Percentiles rank a stretch among this genome's conserved stretches.
Evolutionary conservation across 2,888 invertebrate species (phyloP).

Genomic region (Bombyx huttoni): DNA sequence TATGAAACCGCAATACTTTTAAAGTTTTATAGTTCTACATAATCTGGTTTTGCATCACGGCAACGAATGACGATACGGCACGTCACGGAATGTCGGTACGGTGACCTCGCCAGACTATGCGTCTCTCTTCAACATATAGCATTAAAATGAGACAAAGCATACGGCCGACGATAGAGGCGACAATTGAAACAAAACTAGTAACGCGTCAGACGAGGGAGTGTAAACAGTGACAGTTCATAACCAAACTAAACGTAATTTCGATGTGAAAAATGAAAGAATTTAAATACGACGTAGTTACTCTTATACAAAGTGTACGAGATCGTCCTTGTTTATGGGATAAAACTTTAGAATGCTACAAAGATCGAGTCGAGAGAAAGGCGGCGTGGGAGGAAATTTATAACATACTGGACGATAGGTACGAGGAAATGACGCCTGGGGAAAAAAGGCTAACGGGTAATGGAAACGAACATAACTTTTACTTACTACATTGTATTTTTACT

Average conservation of each 20-base stretch:
- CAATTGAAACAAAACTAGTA: slow-evolving; percentile 30
- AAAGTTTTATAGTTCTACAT: slow-evolving; percentile 13
- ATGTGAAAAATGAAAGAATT: slow-evolving; percentile 37
- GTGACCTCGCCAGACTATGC: slow-evolving; percentile 29
- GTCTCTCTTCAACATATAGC: slow-evolving; percentile 17
- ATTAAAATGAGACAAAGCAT: slow-evolving; percentile 19
- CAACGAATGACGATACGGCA: slow-evolving; percentile 13
- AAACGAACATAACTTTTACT: slow-evolving; percentile 9
- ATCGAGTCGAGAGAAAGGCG: slow-evolving; percentile 39
- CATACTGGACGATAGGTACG: slow-evolving; percentile 38
- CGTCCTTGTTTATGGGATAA: slow-evolving; percentile 58
- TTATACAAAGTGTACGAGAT: slow-evolving; percentile 35
- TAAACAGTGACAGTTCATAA: slow-evolving; percentile 22
- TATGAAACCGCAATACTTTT: neutral
- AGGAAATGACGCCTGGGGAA: slow-evolving; percentile 38
- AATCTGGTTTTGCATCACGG: slow-evolving; percentile 11
- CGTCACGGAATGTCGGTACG: slow-evolving; percentile 35
- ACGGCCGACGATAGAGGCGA: slow-evolving; percentile 31
- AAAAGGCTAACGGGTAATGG: slow-evolving; percentile 40
- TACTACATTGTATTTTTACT: neutral
- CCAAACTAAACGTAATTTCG: slow-evolving; percentile 3
- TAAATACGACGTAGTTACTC: slow-evolving; percentile 41
- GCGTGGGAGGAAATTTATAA: slow-evolving; percentile 58
- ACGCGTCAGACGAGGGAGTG: slow-evolving; percentile 34
- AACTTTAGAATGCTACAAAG: slow-evolving; percentile 49